Evolutionary conservation across 2,113 vertebrate species (phyloP), one percentile per base, ranked within the genome.

Genomic region (Ceyx cyanopectus): DNA sequence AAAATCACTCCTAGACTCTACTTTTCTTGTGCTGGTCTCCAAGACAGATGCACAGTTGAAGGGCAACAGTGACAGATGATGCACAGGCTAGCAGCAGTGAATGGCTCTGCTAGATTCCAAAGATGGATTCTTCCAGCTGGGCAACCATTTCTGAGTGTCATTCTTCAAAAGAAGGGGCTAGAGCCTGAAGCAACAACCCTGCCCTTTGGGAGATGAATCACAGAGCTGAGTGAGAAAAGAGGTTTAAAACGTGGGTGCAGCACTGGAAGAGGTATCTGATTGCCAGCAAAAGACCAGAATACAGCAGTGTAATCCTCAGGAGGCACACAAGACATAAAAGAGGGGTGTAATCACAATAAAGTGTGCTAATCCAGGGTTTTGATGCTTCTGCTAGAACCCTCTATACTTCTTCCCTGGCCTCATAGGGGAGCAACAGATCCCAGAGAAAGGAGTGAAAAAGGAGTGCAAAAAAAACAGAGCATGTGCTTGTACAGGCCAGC

Each of bases 201-300:
- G 0, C 34, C 57, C 46, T 67, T 8, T 19, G 50, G 79, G 46
- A 76, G 2, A 4, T 16, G 24, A 87, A 73, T 68, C 41, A 17
- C 18, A 30, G 0, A 14, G 3, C 0, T 0, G 20, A 41, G 63
- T 50, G 29, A 5, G 3, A 65, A 56, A n/a, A 27, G n/a, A 60
- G 29, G 22, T 81, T 75, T 70, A 45, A 83, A 63, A 50, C 6
- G 5, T 6, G 34, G 9, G 20, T 29, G 20, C 15, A 34, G 18
- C 2, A 0, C 62, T 48, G n/a, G 22, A 21, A 81, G n/a, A 51
- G n/a, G 50, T 30, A 53, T 5, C 21, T 24, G 50, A 58, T 34
- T 9, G 30, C 50, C 11, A 40, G 5, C 40, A 26, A 53, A 50
- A 54, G 26, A 37, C 23, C 40, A 29, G 45, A 34, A 18, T 65